Evolutionary conservation across 2,797 vertebrate genomes (phyloP).

Genomic region (Parauchenoglanis punctatus): DNA sequence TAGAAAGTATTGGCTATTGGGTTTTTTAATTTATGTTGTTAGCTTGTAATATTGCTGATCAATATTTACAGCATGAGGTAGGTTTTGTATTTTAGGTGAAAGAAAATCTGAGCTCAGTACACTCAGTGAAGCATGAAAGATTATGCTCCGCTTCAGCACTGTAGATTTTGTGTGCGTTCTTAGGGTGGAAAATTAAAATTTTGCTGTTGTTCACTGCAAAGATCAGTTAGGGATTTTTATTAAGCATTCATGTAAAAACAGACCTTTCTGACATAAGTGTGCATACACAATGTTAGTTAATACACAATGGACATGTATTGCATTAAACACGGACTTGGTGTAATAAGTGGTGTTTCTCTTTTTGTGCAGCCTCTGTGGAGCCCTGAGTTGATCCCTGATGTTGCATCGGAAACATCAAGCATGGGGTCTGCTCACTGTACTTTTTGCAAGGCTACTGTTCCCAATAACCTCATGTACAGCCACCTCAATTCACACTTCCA

Average conservation of each 20-base stretch:
- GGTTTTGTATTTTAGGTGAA: not conserved
- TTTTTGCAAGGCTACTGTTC: conserved; percentile 93
- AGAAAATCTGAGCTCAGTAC: not conserved
- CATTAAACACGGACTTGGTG: conserved; percentile 8
- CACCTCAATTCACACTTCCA: conserved; percentile 97
- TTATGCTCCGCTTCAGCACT: not conserved
- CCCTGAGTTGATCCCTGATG: conserved; percentile 73
- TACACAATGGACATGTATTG: conserved; percentile 1
- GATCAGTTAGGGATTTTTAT: not conserved
- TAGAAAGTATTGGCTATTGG: not conserved
- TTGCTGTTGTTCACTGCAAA: not conserved
- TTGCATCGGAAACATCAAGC: conserved; percentile 64
- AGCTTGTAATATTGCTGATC: not conserved
- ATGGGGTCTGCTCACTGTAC: conserved; percentile 83
- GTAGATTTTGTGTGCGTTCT: not conserved
- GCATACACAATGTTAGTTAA: not conserved
- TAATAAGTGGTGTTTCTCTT: conserved; percentile 44
- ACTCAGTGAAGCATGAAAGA: not conserved
- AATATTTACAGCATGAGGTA: not conserved
- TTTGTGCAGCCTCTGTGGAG: conserved; percentile 86
- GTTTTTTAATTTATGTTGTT: not conserved
- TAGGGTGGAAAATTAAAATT: not conserved
- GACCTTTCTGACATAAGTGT: not conserved
- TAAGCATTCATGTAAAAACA: not conserved
- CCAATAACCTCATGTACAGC: conserved; percentile 87